Evolutionary conservation across 2,888 invertebrate species (phyloP), one percentile per base, ranked within the genome.

Genomic region (Globia sparganii): DNA sequence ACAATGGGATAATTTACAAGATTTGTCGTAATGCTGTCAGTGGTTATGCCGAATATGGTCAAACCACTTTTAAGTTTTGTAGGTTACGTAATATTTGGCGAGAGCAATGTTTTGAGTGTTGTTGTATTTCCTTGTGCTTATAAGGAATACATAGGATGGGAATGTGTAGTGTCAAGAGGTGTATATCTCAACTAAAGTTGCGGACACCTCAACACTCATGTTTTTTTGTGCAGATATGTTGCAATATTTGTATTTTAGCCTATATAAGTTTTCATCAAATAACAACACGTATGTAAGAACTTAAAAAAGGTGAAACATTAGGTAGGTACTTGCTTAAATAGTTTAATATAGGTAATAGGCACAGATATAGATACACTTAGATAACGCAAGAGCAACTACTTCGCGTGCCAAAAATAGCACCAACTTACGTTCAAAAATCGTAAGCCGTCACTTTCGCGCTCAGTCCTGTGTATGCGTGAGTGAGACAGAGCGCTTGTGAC

Each of bases 1-100:
- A 90, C 90, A 91, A 91, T 90, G 58, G 86, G 58, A 58, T 72
- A 77, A 81, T 77, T 83, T 78, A 85, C 82, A 87, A 80, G 75
- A 75, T 61, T 46, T 77, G 74, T 83, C 84, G 64, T 74, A 64
- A 74, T 70, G 21, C 46, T 78, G 75, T 79, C 81, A 72, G n/a
- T 69, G 61, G 58, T 62, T 31, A 25, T 3, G 43, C 79, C 78
- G 72, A 81, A 85, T 82, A 86, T 84, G 83, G 71, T 69, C 83
- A 78, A 81, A 80, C 64, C 31, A 80, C 68, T 83, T 74, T 58
- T 34, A 66, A 85, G 49, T 61, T 61, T 76, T 71, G 13, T 56
- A n/a, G 59, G 43, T 68, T 56, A 77, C 70, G 67, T 72, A 64
- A 77, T 67, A 25, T 61, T 72, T 79, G 56, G 18, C 46, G 28